phyloP scores from a whole-genome alignment of 1,140 invertebrate genomes.

The Leptinotarsa undecemlineata region DNA sequence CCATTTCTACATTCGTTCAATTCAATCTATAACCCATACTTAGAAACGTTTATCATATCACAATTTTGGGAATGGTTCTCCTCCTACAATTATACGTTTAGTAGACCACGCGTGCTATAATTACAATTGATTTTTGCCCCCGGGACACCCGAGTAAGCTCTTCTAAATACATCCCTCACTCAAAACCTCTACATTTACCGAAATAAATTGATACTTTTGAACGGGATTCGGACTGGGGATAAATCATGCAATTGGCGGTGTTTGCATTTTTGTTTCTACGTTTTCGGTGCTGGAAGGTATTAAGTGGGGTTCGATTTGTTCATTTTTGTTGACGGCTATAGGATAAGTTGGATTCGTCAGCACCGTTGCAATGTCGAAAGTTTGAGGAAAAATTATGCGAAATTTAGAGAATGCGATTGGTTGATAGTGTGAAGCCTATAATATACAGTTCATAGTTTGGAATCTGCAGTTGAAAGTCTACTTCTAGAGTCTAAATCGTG shows the following conservation, averaged over 20 bases:
- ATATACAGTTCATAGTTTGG: no score
- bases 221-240: conserved; percentile 5
- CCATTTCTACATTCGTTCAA: not conserved
- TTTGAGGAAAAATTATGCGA: no score
- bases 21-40: conserved; percentile 9
- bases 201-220: conserved; percentile 23
- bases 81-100: conserved; percentile 33
- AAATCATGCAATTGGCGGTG: conserved; percentile 14
- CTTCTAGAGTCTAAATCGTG: no score
- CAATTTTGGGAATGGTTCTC: conserved; percentile 22
- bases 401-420: no score
- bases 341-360: no score
- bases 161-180: conserved; percentile 23
- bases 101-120: conserved; percentile 28
- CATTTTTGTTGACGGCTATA: no score
- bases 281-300: not conserved
- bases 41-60: conserved; percentile 24
- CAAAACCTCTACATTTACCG: conserved; percentile 19
- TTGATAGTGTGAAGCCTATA: no score
- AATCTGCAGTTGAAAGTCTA: no score
- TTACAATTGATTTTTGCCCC: conserved; percentile 24
- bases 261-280: conserved; percentile 16
- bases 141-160: not conserved
- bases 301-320: no score
- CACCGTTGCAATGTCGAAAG: no score